Base-by-base conservation (phyloP, 1,140 invertebrate genomes). In the Brachionus rubens region DNA sequence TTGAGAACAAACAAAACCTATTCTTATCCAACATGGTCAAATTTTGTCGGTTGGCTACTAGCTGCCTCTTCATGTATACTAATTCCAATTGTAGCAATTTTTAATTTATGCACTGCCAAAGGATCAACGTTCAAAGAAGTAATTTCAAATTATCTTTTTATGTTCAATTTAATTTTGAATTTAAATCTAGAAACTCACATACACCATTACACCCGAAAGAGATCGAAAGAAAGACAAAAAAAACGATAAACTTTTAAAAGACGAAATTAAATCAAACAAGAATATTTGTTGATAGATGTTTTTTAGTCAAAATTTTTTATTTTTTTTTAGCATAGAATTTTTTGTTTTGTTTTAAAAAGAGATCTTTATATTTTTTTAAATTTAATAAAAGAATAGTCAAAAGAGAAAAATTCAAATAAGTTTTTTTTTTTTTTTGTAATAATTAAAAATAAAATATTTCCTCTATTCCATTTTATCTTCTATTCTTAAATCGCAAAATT, bases 11-110 rank as follows among this genome's bases (percentile, higher is more conserved):
- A 76, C 36, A 40, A 24, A 1, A 28, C 28, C 9, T 76, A 76
- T 76, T 30, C 43, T 21, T 91, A 90, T 80, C 91, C 91, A 0
- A 82, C 78, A 72, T 91, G 90, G 90, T 90, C 90, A 1, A 89
- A 89, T 80, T 86, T 87, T 67, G 81, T 91, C 4, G 91, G 90
- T 47, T 91, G 90, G 90, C 83, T 86, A 3, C 84, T 91, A 21
- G 89, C 90, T 10, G 85, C 89, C 47, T 89, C 89, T 36, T 90
- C 90, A 12, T 77, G 80, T 52, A 52, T 78, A 1, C 77, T 43
- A 36, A 79, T 81, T 43, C 80, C 80, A n/a, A 12, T 77, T 9
- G 89, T 91, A 14, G 83, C 90, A 33, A 89, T 91, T 30, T 79
- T 78, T 46, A 19, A 12, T n/a, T 40, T 76, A 24, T 88, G 90